phyloP scores from a whole-genome alignment of 2,797 vertebrate genomes.

The Typhlichthys eigenmanni region DNA sequence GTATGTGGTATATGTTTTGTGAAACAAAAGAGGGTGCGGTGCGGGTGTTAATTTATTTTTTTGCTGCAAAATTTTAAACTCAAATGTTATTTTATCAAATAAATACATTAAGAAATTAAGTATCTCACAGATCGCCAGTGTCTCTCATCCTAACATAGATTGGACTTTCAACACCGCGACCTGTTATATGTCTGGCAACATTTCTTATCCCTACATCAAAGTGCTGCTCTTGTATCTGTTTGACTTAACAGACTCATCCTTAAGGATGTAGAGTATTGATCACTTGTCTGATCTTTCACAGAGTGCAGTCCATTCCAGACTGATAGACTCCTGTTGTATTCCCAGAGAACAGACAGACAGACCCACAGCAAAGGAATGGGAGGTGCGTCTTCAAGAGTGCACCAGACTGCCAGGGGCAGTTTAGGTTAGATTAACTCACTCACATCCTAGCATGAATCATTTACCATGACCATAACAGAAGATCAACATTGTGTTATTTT shows the following conservation, averaged over 20 bases:
- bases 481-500: not conserved
- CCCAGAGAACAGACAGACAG: slow-evolving; percentile 24
- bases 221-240: slow-evolving; percentile 65
- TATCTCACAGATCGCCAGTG: too few species aligned
- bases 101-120: too few species aligned
- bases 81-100: too few species aligned
- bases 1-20: too few species aligned
- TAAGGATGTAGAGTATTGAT: slow-evolving; percentile 74
- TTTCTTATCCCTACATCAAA: slow-evolving; percentile 58
- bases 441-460: slow-evolving; percentile 16
- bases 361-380: slow-evolving; percentile 15
- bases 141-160: too few species aligned
- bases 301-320: slow-evolving; percentile 66
- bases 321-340: slow-evolving; percentile 62
- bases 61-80: too few species aligned
- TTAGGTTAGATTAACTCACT: slow-evolving; percentile 18
- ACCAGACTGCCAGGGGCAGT: slow-evolving; percentile 12
- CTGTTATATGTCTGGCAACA: slow-evolving; percentile 32
- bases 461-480: not conserved
- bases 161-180: too few species aligned
- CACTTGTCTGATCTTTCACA: slow-evolving; percentile 75
- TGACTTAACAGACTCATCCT: slow-evolving; percentile 70
- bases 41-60: too few species aligned
- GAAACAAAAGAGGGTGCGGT: too few species aligned
- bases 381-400: slow-evolving; percentile 20